Evolutionary conservation across 2,113 vertebrate genomes (phyloP).

Genomic region (Phylloscopus whistleri): DNA sequence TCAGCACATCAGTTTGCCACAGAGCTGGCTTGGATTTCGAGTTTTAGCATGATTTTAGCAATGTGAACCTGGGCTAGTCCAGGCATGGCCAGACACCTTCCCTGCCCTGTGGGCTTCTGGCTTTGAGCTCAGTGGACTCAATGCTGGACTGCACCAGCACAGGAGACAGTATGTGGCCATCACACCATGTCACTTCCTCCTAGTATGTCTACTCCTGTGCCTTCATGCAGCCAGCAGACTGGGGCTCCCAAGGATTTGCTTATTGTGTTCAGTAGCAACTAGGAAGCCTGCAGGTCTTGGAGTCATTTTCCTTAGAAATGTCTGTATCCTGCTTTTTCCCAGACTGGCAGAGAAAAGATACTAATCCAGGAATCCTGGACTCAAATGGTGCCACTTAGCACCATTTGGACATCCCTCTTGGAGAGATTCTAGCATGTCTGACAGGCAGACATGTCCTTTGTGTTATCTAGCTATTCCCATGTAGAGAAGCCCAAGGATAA

Average conservation of each 20-base stretch:
- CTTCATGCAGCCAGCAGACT: not conserved
- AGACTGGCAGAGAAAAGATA: not conserved
- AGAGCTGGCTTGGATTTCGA: not conserved
- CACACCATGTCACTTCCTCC: accelerated
- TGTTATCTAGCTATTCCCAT: not conserved
- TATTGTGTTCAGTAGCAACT: not conserved
- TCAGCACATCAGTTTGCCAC: not conserved
- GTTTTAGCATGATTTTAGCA: not conserved
- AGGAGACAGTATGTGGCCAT: not conserved
- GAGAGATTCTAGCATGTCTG: not conserved
- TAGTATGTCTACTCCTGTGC: not conserved
- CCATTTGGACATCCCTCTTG: not conserved
- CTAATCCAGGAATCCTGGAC: not conserved
- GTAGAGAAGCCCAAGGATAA: not conserved
- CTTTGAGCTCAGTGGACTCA: not conserved
- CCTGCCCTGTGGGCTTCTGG: not conserved
- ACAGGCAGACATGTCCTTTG: not conserved
- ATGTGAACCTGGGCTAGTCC: not conserved
- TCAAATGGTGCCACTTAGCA: not conserved
- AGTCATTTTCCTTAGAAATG: not conserved
- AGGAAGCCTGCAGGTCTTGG: not conserved
- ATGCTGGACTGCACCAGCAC: not conserved
- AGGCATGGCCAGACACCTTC: not conserved
- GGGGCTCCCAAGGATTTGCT: not conserved
- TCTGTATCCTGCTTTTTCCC: not conserved